Evolutionary conservation across 2,113 vertebrate species (phyloP).

Genomic region (Turdus rufiventris): DNA sequence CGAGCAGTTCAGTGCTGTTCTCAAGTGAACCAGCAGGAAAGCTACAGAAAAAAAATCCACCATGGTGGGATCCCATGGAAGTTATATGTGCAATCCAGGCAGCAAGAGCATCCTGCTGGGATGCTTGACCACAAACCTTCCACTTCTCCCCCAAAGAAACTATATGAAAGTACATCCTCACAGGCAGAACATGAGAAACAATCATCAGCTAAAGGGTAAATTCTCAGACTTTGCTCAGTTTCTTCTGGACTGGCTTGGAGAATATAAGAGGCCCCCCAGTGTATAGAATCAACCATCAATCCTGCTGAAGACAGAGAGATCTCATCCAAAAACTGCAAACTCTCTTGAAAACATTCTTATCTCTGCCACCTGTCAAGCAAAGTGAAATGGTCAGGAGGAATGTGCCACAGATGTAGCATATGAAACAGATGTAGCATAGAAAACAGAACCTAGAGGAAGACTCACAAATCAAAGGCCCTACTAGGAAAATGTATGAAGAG

Average conservation of each 20-base stretch:
- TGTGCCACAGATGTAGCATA: neutral
- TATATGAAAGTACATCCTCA: neutral
- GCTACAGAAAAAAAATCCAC: neutral
- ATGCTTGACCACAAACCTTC: neutral
- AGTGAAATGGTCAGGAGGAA: neutral
- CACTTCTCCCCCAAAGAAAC: neutral
- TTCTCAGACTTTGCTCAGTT: neutral
- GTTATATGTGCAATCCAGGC: neutral
- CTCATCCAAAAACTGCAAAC: neutral
- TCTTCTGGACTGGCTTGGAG: neutral
- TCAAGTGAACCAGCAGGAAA: neutral
- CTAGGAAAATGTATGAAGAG: neutral
- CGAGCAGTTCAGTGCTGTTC: neutral
- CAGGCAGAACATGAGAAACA: neutral
- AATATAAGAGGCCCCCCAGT: neutral
- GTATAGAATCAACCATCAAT: neutral
- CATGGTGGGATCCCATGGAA: neutral
- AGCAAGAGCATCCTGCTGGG: neutral
- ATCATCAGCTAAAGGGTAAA: neutral
- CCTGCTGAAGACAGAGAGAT: neutral
- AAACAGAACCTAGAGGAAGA: neutral
- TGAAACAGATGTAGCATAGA: neutral
- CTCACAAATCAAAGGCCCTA: neutral
- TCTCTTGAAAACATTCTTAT: neutral
- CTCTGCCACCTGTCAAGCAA: neutral